Conservation (phyloP, 2,888 invertebrate genomes). For the Terebella lapidaria region DNA sequence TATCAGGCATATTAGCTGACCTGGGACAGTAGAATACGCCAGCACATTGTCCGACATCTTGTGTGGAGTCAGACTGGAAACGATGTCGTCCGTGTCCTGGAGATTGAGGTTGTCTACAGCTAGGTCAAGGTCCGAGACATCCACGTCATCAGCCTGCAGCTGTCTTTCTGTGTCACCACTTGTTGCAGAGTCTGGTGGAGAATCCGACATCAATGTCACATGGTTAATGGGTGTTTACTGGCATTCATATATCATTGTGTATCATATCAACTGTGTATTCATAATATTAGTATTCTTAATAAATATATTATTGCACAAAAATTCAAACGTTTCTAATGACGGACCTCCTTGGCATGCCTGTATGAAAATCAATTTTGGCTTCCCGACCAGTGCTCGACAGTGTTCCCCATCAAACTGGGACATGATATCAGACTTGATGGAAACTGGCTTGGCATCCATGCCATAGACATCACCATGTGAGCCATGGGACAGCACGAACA, state of each 20-base stretch:
- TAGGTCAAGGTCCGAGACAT: no score
- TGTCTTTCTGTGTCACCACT: no score
- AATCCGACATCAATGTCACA: no score
- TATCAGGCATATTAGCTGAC: conserved; percentile 21
- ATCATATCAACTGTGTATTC: no score
- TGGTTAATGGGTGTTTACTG: no score
- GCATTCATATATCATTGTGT: no score
- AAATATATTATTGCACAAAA: neutral
- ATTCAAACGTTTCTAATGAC: neutral
- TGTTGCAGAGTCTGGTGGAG: no score
- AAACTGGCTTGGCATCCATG: conserved; percentile 35
- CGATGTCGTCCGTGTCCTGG: conserved; percentile 3
- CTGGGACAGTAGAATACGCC: conserved; percentile 42
- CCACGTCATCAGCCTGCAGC: no score
- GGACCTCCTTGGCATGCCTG: conserved; percentile 35
- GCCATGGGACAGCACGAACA: conserved; percentile 45
- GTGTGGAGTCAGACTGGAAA: no score
- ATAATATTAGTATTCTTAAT: no score
- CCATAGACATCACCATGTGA: conserved; percentile 44
- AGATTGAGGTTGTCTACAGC: no score
- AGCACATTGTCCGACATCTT: conserved; percentile 38
- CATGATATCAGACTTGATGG: conserved; percentile 28
- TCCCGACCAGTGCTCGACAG: conserved; percentile 22
- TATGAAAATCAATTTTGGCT: conserved; percentile 20
- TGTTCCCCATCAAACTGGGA: conserved; percentile 30